phyloP scores from a whole-genome alignment of 2,113 vertebrate species.

The Onychostoma macrolepis region DNA sequence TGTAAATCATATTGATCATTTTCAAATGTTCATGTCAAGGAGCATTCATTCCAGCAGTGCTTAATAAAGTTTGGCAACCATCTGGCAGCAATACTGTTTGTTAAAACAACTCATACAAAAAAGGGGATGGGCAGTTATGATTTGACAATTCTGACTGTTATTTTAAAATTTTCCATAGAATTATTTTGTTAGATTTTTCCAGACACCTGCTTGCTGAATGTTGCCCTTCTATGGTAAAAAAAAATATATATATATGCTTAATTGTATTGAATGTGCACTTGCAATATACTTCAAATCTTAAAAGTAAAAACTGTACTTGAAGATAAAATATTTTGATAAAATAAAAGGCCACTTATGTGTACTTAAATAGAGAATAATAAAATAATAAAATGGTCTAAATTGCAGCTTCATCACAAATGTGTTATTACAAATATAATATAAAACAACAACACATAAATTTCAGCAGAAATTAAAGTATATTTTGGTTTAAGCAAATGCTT shows the following conservation, averaged over 20 bases:
- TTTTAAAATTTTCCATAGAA: neutral
- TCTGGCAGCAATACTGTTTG: slow-evolving; percentile 1
- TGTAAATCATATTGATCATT: slow-evolving; percentile 26
- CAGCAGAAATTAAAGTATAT: too few species aligned
- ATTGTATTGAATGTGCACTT: too few species aligned
- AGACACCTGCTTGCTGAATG: neutral
- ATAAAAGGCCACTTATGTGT: neutral
- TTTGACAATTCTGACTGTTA: neutral
- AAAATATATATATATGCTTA: too few species aligned
- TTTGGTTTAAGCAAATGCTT: too few species aligned
- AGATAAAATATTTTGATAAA: too few species aligned
- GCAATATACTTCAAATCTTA: too few species aligned
- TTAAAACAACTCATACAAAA: neutral
- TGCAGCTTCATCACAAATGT: too few species aligned
- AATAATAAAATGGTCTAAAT: too few species aligned
- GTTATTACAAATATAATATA: too few species aligned
- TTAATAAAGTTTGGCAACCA: slow-evolving; percentile 12
- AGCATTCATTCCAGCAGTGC: neutral
- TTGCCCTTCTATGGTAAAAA: neutral
- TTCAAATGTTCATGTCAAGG: slow-evolving; percentile 20
- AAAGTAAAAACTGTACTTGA: too few species aligned
- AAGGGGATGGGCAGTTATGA: neutral
- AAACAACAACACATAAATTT: too few species aligned
- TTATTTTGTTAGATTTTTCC: neutral
- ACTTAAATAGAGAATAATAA: neutral